phyloP scores from a whole-genome alignment of 1,140 invertebrate species.

The Thereuonema tuberculata region DNA sequence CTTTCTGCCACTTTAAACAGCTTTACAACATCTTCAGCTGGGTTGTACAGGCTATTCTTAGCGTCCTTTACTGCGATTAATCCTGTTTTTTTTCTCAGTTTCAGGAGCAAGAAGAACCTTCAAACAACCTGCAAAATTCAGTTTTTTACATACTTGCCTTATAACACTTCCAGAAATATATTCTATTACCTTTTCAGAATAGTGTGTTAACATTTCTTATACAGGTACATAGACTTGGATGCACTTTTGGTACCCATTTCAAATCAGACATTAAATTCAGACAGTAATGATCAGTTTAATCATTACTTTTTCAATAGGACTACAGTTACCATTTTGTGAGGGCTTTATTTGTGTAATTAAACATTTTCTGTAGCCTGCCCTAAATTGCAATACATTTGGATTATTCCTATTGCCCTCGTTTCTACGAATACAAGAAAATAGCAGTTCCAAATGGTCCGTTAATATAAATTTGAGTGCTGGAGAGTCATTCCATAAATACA shows the following conservation, averaged over 20 bases:
- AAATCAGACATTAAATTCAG: too few relatives aligned
- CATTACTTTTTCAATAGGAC: background rate
- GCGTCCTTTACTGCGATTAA: background rate
- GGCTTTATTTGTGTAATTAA: background rate
- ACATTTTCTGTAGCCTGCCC: background rate
- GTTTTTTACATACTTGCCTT: background rate
- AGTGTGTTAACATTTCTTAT: background rate
- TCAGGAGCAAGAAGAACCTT: background rate
- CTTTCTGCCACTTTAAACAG: background rate
- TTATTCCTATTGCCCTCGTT: background rate
- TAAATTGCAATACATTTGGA: background rate
- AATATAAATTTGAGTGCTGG: background rate
- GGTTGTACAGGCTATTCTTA: background rate
- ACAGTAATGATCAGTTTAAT: too few relatives aligned
- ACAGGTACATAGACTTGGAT: background rate
- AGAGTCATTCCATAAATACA: background rate
- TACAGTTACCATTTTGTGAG: background rate
- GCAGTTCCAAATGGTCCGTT: conserved; percentile 1
- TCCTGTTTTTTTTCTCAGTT: background rate
- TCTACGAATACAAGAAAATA: background rate
- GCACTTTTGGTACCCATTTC: background rate
- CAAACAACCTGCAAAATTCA: background rate
- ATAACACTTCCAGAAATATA: background rate
- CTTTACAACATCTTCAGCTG: background rate
- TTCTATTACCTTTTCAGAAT: background rate